These are phyloP conservation scores for Sylvietta virens DNA, from an alignment of 2,113 vertebrate genomes.

Conservation along the genomic window DNA sequence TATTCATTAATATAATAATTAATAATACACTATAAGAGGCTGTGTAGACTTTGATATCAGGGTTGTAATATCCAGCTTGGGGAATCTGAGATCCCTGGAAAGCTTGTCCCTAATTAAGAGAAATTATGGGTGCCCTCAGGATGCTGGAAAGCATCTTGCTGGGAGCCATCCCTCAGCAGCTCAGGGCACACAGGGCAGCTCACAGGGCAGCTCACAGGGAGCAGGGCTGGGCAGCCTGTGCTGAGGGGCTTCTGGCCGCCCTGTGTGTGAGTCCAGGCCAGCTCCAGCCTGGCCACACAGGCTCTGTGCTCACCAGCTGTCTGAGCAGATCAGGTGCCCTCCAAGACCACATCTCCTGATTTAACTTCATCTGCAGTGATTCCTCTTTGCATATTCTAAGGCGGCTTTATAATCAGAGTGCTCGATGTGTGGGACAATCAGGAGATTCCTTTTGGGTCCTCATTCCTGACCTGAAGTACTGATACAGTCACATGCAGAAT, in stretches of 20 bases:
- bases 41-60: neutral
- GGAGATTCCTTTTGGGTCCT: neutral
- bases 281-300: neutral
- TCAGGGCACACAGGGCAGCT: neutral
- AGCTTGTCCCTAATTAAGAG: neutral
- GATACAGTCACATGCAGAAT: neutral
- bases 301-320: neutral
- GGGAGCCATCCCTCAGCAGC: neutral
- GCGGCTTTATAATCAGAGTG: neutral
- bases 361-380: neutral
- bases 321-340: neutral
- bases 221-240: neutral
- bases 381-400: neutral
- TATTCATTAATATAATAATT: neutral
- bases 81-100: neutral
- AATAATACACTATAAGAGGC: neutral
- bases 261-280: neutral
- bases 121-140: neutral
- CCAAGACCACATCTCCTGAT: neutral
- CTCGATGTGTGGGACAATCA: fast-evolving
- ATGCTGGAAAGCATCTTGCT: neutral
- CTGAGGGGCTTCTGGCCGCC: neutral
- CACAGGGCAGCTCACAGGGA: neutral
- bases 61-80: neutral
- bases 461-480: neutral